Base-by-base conservation (phyloP, 2,113 vertebrate genomes). In the Laterallus jamaicensis region DNA sequence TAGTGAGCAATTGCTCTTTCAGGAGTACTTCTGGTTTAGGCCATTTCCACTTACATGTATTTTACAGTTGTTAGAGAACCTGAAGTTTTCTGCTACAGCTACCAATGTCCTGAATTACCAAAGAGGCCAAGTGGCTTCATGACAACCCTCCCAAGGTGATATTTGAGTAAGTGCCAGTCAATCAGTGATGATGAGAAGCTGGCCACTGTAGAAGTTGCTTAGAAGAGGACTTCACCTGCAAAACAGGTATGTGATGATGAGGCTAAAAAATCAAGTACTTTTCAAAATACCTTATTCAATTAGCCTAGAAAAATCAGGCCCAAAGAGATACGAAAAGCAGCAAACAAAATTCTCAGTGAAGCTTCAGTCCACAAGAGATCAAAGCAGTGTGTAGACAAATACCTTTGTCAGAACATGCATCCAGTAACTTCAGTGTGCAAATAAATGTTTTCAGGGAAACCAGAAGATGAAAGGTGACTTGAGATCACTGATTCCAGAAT, bases 381-480 rank as follows among this genome's bases (percentile, higher is more conserved):
- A 89, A 54, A 63, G 47, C 18, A 70, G 7, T 3, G 11, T 25
- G 20, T 25, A 49, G n/a, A 24, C 31, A 88, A 76, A 54, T 74
- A 77, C 26, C 35, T 77, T 56, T 54, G 24, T 32, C 5, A 73
- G 68, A 60, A 63, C 5, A 40, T 4, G 29, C 8, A 40, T 47
- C 37, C 52, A 74, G 55, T 49, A 67, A 44, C 4, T 32, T 62
- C 73, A 67, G 37, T 0, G 0, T 40, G 39, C 44, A 70, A 75
- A n/a, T 40, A 39, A 77, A 62, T 13, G 7, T 74, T 69, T 67
- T 85, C 52, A 56, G 62, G 50, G n/a, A 77, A 86, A 77, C 7
- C 17, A 68, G 39, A 56, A 35, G 26, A 42, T 40, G 11, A 69
- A 86, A 69, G 0, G 0, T 32, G 35, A 64, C n/a, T 26, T 40